Conservation (phyloP, 2,888 invertebrate genomes). For the Euplagia quadripunctaria region DNA sequence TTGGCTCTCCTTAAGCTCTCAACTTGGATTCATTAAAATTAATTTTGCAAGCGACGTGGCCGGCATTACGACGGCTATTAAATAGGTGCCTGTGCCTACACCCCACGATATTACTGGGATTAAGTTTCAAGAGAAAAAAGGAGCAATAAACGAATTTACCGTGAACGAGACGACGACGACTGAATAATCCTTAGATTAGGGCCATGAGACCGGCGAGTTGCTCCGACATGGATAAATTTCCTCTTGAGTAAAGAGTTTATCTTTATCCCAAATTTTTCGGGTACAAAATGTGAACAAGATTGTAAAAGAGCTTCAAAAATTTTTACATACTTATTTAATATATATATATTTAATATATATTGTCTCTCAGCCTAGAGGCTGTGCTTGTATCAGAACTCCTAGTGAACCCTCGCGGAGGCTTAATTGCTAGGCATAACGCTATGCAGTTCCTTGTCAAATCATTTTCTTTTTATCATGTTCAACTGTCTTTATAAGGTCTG, state of each 20-base stretch:
- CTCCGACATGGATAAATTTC: neutral
- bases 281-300: no score
- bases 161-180: slow-evolving; percentile 59
- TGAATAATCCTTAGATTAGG: slow-evolving; percentile 59
- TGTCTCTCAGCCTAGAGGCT: no score
- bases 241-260: neutral
- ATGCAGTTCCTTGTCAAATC: no score
- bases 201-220: slow-evolving; percentile 33
- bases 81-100: slow-evolving; percentile 51
- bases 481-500: no score
- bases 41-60: slow-evolving; percentile 45
- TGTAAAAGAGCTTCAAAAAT: no score
- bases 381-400: neutral
- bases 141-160: slow-evolving; percentile 70
- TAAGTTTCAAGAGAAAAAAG: slow-evolving; percentile 65
- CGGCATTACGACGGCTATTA: slow-evolving; percentile 41
- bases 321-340: no score
- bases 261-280: no score
- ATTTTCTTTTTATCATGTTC: no score
- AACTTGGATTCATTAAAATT: slow-evolving; percentile 51
- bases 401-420: neutral
- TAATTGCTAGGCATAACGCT: neutral
- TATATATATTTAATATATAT: no score
- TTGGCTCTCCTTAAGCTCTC: slow-evolving; percentile 20
- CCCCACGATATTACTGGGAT: slow-evolving; percentile 62